Conservation (phyloP, 2,888 invertebrate species). For the Cetonia aurata region DNA sequence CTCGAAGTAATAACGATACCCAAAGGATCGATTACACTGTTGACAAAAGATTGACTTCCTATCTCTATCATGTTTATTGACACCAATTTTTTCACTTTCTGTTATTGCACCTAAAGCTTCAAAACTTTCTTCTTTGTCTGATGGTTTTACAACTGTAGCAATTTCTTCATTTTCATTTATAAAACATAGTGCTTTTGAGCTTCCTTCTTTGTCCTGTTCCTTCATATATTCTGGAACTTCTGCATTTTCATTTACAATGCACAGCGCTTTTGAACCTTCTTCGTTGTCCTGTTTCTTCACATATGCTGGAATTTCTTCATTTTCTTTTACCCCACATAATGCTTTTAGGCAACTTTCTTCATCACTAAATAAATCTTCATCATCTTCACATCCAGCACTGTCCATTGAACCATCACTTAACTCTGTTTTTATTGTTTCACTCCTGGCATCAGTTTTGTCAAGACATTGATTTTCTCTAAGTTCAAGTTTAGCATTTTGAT, state of each 20-base stretch:
- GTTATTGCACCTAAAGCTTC: background rate
- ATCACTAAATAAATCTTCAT: background rate
- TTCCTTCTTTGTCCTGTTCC: background rate
- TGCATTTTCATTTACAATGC: background rate
- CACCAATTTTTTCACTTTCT: background rate
- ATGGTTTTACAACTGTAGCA: too few relatives aligned
- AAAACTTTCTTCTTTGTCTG: too few relatives aligned
- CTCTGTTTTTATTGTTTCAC: too few relatives aligned
- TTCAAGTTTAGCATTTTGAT: background rate
- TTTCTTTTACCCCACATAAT: too few relatives aligned
- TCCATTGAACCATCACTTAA: too few relatives aligned
- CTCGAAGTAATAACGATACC: slow-evolving; percentile 22
- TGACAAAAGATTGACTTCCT: slow-evolving; percentile 4
- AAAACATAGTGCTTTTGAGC: too few relatives aligned
- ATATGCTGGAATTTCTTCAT: too few relatives aligned
- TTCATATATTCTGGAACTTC: background rate
- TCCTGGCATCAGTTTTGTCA: too few relatives aligned
- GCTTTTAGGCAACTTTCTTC: background rate
- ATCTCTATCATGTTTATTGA: background rate
- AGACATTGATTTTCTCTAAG: background rate
- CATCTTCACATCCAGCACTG: too few relatives aligned
- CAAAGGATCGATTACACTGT: slow-evolving; percentile 11
- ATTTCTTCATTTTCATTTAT: background rate
- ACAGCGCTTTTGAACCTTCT: too few relatives aligned
- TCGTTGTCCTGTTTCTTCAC: too few relatives aligned